Evolutionary conservation across 1,140 invertebrate genomes (phyloP).

Genomic region (Argopecten irradians): DNA sequence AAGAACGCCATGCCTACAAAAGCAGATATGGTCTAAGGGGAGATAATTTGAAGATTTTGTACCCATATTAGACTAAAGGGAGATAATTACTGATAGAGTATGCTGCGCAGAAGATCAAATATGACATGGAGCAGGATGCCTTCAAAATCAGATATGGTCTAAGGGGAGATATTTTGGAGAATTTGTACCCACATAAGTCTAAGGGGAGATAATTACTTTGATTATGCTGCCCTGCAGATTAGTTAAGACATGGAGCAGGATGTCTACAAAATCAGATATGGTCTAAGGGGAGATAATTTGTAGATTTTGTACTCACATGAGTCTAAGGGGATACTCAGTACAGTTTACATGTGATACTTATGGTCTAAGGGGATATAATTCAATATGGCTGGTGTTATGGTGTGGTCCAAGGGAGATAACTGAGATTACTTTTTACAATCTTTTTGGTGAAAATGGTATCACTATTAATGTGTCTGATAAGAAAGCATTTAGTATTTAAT

Average conservation of each 20-base stretch:
- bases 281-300: background rate
- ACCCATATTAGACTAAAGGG: no score
- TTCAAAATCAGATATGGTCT: background rate
- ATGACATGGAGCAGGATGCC: slow-evolving; percentile 1
- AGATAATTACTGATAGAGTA: no score
- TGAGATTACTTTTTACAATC: background rate
- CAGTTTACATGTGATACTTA: background rate
- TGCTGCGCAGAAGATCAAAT: background rate
- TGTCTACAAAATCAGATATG: background rate
- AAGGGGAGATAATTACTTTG: no score
- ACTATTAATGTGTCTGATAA: no score
- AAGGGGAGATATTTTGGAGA: no score
- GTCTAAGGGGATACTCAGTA: no score
- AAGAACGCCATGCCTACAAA: background rate
- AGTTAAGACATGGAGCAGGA: background rate
- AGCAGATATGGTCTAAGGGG: background rate
- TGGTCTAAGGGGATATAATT: background rate
- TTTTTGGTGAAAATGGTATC: no score
- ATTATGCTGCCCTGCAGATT: background rate
- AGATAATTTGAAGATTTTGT: no score
- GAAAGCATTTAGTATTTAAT: no score
- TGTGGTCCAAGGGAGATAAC: background rate
- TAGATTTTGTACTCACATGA: no score
- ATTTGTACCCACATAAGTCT: no score
- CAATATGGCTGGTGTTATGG: background rate